Base-by-base conservation (phyloP, 2,888 invertebrate genomes). In the Cryptocephalus moraei region DNA sequence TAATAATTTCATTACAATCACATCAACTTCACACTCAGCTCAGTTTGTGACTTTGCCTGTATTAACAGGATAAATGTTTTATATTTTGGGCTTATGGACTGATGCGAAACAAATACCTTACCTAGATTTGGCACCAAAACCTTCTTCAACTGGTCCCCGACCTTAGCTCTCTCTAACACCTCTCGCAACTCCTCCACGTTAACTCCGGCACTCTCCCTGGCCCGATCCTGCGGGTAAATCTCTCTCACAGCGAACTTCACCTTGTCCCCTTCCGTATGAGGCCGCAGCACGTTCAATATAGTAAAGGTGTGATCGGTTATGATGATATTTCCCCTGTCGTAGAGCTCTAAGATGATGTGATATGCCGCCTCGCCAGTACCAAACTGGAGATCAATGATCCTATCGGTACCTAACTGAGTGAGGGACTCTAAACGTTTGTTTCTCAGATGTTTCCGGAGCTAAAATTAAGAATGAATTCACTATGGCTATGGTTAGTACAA, bases 331-430 rank as follows among this genome's bases (percentile, higher is more conserved):
- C 99, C 96, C 59, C 91, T 75, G 71, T 97, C 97, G 63, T 95
- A 99, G 14, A 99, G 69, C 69, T 99, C 99, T 45, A 99, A 66
- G 58, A 99, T 88, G 0, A 99, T 76, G 69, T 99, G 97, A 71
- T 94, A 94, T 0, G 94, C 89, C 1, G 91, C 92, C 65, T 94
- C 93, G 0, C 87, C 86, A 4, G 81, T 82, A 9, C 99, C 99
- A 73, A 99, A 99, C 70, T 95, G 91, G 43, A 99, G 72, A 70
- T 95, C 90, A 10, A 99, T 80, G 42, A 99, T 87, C 66, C 99
- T 81, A 71, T 99, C 99, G 6, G 85, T 79, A 1, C 97, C 97
- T 0, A 99, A 69, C 72, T 97, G 96, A 2, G 72, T 73, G 0
- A 96, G 73, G 42, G 76, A 79, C 71, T 96, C 96, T 2, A 99